Base-by-base conservation (phyloP, 2,888 invertebrate species). In the Epistrophe grossulariae region DNA sequence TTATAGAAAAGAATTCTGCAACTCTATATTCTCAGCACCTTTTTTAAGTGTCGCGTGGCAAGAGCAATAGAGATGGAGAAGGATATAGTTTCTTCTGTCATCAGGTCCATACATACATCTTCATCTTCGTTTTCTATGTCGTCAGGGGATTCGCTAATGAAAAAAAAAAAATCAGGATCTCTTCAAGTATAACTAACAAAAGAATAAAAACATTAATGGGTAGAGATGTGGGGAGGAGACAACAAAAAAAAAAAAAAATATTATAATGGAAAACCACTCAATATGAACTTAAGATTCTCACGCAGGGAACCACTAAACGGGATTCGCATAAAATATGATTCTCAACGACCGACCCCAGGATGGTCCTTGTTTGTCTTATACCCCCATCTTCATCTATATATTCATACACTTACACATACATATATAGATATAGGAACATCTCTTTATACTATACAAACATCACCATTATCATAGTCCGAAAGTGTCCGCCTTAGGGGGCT, bases 291-390 rank as follows among this genome's bases (percentile, higher is more conserved):
- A 78, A 59, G 85, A 50, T 82, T 82, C 85, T 74, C 82, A 85
- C 85, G 85, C 85, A 85, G 82, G 70, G 85, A 82, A 85, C 82
- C 85, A 82, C 85, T 82, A 82, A 85, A 82, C 85, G 74, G 71
- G 85, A 85, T 82, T 79, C 85, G 70, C 82, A 85, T 82, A 85
- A 79, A 85, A 85, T 85, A 85, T 82, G 82, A 82, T 79, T 74
- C 82, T 55, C 74, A 60, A 81, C 70, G 73, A 72, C 77, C 35
- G 35, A 35, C 19, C 50, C 50, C 84, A 66, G 64, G 80, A 84
- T 84, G 71, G 81, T 17, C 52, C 68, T 84, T 77, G 81, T 77
- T 80, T 81, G 77, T 81, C 28, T 72, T 24, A 24, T 24, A 19
- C 19, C 19, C 28, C 5, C 62, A 24, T 43, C 31, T 19, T 35